A percentile compares a stretch with the other conserved stretches of the same genome.
phyloP scores from a whole-genome alignment of 1,140 invertebrate species.

The Hydropsyche tenuis region DNA sequence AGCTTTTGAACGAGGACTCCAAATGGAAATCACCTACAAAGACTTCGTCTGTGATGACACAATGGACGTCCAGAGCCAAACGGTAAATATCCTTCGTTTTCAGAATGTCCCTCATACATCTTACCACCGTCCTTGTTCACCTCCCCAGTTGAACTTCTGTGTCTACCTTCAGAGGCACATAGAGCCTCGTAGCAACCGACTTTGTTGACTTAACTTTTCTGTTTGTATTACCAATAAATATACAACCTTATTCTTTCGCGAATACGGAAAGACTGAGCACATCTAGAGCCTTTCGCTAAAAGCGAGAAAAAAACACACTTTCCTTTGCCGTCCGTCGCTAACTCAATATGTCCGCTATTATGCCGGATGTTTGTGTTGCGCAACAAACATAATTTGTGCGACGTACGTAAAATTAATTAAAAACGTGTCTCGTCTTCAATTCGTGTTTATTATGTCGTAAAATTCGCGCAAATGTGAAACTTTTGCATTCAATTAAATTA shows the following conservation, averaged over 20 bases:
- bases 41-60: conserved; percentile 20
- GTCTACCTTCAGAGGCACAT: conserved; percentile 10
- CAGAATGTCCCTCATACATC: background rate
- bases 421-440: background rate
- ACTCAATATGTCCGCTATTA: background rate
- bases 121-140: too few species aligned
- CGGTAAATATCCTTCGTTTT: conserved; percentile 41
- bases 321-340: background rate
- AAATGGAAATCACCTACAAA: conserved; percentile 36
- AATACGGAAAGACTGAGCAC: background rate
- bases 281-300: background rate
- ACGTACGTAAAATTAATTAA: conserved; percentile 6
- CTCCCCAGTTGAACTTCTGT: too few species aligned
- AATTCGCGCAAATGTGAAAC: too few species aligned
- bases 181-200: background rate
- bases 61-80: conserved; percentile 36
- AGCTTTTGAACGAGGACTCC: conserved; percentile 13
- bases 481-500: too few species aligned
- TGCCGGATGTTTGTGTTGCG: conserved; percentile 2
- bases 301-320: conserved; percentile 4
- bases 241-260: conserved; percentile 40
- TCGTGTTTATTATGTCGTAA: too few species aligned
- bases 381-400: background rate
- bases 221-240: conserved; percentile 47
- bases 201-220: conserved; percentile 43